Base-by-base conservation (phyloP, 2,113 vertebrate species). In the Callipepla californica region DNA sequence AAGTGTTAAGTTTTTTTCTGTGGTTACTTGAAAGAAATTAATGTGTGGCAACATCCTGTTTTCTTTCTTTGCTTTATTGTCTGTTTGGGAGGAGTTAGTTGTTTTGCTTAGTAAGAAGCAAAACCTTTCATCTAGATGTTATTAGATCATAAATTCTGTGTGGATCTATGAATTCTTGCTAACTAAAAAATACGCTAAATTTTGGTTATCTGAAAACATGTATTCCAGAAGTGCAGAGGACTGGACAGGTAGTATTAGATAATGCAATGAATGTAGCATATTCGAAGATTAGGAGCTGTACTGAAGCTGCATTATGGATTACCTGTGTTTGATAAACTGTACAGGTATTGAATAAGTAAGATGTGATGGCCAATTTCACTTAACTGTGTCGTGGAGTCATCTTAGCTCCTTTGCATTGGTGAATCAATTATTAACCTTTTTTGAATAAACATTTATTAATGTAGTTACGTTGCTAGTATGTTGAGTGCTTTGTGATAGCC, bases 21-120 rank as follows among this genome's bases (percentile, higher is more conserved):
- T 62, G 80, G 83, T 86, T 87, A 86, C 61, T 59, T 92, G 69
- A 70, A 86, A 90, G 11, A 89, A 84, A 36, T 74, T 85, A 77
- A 80, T 68, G 55, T 40, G 2, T 55, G 17, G 21, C 67, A 93
- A 44, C 55, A 87, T 74, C 38, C 59, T 50, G 19, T 45, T 91
- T 80, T 91, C 53, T 86, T 81, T 76, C 61, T 63, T 81, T 77
- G 36, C 42, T 91, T 70, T 57, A 59, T 92, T 47, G 21, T 85
- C 30, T 77, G 7, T 70, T 78, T 78, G 38, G 42, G 40, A 85
- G 36, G 42, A 80, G 16, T 22, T 78, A 16, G 61, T 90, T 42
- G 10, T 86, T 90, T 85, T 40, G 5, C 48, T 87, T 72, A 36
- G 20, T 45, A 85, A 76, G 7, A 69, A 93, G 67, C 17, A 63